phyloP scores from a whole-genome alignment of 2,888 invertebrate species.

The Calameuta idolon region DNA sequence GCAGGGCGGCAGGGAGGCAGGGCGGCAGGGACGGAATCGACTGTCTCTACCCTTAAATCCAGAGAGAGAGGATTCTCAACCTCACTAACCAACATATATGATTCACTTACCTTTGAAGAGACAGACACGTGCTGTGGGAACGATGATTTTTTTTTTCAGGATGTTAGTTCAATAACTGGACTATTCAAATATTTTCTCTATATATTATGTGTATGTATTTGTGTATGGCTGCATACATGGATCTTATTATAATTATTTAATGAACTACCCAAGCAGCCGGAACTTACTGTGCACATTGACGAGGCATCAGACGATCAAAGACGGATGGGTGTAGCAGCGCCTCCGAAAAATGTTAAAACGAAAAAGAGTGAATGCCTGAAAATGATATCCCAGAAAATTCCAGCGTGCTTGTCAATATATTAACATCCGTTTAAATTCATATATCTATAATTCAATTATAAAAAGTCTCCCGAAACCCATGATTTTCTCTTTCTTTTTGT shows the following conservation, averaged over 20 bases:
- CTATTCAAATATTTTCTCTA: background rate
- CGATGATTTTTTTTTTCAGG: no score
- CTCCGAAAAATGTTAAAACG: background rate
- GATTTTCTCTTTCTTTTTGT: conserved; percentile 16
- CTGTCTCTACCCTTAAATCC: no score
- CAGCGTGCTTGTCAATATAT: conserved; percentile 3
- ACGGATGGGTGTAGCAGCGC: background rate
- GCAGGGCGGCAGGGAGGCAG: no score
- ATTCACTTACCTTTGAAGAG: no score
- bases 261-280: conserved; percentile 56
- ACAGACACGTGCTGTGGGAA: no score
- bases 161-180: background rate
- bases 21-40: background rate
- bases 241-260: conserved; percentile 50
- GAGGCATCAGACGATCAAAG: background rate
- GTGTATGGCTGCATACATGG: conserved; percentile 49
- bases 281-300: conserved; percentile 11
- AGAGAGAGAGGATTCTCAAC: background rate
- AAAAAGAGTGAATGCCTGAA: background rate
- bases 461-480: conserved; percentile 42
- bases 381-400: background rate
- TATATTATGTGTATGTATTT: conserved; percentile 22
- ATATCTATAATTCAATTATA: conserved; percentile 13
- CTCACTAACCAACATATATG: no score
- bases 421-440: conserved; percentile 13